Evolutionary conservation across 1,140 invertebrate species (phyloP).

Genomic region (Drosophila seguyi): DNA sequence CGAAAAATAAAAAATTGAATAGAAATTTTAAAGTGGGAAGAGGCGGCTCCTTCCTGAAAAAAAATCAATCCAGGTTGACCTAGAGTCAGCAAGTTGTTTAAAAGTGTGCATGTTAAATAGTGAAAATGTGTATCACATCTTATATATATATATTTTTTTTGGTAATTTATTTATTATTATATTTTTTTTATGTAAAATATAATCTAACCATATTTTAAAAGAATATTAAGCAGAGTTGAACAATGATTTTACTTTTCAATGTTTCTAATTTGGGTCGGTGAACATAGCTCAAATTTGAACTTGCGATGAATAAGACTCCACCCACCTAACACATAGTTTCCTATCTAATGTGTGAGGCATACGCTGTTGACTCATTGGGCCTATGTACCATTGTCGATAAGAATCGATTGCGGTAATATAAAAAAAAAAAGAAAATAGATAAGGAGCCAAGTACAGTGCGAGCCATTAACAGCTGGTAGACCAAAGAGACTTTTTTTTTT

Average conservation of each 20-base stretch:
- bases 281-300: too few species aligned
- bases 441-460: conserved; percentile 13
- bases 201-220: not conserved
- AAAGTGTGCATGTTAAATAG: not conserved
- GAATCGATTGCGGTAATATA: conserved; percentile 29
- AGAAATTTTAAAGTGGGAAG: not conserved
- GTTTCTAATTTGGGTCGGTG: not conserved
- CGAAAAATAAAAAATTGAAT: not conserved
- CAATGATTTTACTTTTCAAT: not conserved
- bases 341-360: conserved; percentile 26
- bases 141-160: not conserved
- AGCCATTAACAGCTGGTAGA: not conserved
- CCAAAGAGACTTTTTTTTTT: not conserved
- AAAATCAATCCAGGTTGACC: not conserved
- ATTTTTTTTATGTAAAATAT: not conserved
- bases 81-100: not conserved
- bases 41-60: not conserved
- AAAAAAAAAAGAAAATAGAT: conserved; percentile 8
- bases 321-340: not conserved
- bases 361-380: conserved; percentile 26
- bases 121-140: not conserved
- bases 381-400: conserved; percentile 24
- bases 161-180: not conserved
- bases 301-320: not conserved
- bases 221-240: not conserved